Evolutionary conservation across 2,888 invertebrate genomes (phyloP).

Genomic region (Aromia moschata): DNA sequence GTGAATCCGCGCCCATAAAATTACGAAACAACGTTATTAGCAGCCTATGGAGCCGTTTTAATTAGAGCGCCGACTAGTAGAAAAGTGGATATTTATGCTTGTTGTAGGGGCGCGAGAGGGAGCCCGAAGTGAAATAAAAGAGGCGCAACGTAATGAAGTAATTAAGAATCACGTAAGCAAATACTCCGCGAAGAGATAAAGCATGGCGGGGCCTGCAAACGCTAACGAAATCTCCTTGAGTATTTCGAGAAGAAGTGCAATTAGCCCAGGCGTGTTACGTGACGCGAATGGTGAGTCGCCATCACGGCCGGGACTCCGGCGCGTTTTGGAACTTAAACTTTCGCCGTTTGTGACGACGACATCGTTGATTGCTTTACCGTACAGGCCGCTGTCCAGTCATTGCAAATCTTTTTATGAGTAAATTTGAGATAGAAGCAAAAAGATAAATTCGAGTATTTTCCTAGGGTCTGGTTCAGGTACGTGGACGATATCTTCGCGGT

Average conservation of each 20-base stretch:
- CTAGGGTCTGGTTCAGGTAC: too few species aligned
- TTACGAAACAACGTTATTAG: slow-evolving; percentile 21
- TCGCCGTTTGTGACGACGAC: too few species aligned
- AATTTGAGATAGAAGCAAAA: too few species aligned
- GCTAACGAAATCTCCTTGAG: slow-evolving; percentile 58
- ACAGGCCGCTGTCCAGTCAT: too few species aligned
- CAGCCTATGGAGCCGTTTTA: slow-evolving; percentile 21
- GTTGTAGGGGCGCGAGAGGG: background rate
- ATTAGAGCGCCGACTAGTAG: slow-evolving; percentile 18
- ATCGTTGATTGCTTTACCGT: too few species aligned
- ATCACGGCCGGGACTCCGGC: slow-evolving; percentile 42
- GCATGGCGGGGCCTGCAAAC: slow-evolving; percentile 52
- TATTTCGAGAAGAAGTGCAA: slow-evolving; percentile 61
- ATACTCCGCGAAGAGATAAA: slow-evolving; percentile 52
- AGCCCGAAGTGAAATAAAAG: slow-evolving; percentile 35
- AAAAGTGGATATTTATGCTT: slow-evolving; percentile 25
- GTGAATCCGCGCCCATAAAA: slow-evolving; percentile 14
- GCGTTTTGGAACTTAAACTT: slow-evolving; percentile 31
- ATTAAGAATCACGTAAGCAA: slow-evolving; percentile 59
- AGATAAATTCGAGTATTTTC: too few species aligned
- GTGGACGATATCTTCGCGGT: too few species aligned
- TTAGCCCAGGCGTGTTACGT: slow-evolving; percentile 59
- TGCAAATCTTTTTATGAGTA: too few species aligned
- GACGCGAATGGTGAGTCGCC: slow-evolving; percentile 56
- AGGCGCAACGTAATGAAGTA: slow-evolving; percentile 52